Evolutionary conservation across 2,888 invertebrate genomes (phyloP), one percentile per base, ranked within the genome.

Genomic region (Hedychridium roseum): DNA sequence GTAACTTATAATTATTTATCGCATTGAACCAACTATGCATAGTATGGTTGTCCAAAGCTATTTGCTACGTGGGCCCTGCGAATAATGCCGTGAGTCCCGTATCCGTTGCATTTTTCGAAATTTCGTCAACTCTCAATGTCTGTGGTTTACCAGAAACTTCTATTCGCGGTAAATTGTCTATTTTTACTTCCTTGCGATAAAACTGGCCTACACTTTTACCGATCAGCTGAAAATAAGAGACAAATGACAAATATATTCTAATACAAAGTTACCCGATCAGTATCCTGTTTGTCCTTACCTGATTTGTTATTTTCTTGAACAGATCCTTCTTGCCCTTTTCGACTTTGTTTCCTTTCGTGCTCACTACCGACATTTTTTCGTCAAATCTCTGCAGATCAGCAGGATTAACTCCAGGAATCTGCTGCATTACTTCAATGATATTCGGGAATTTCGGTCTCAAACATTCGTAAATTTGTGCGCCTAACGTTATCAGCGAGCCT

Each of bases 291-390:
- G 12, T 41, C 31, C 20, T 79, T 78, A 90, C 90, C 80, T 88
- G 87, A 51, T 88, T 86, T 5, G 93, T 92, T 62, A 92, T 87
- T 80, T 93, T 94, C 81, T 90, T 94, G 80, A 95, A 95, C 38
- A 92, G 82, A 74, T 96, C 95, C 64, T 93, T 92, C 76, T 93
- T 94, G 65, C 89, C 89, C 76, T 94, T 94, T 73, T 95, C 94
- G 32, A 91, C 87, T 79, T 92, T 90, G 73, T 88, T 86, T 41
- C 90, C 90, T 67, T 88, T 88, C 60, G 85, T 82, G 11, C 86
- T 84, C 41, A 82, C 82, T 18, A 84, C 81, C 1, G 85, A 81
- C 74, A 94, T 87, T 73, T 91, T 90, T 71, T 94, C 94, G 78
- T 95, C 94, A 48, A 94, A 86, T 54, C 91, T 88, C 73, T 92